Evolutionary conservation across 2,113 vertebrate genomes (phyloP).

Genomic region (Felis chaus): DNA sequence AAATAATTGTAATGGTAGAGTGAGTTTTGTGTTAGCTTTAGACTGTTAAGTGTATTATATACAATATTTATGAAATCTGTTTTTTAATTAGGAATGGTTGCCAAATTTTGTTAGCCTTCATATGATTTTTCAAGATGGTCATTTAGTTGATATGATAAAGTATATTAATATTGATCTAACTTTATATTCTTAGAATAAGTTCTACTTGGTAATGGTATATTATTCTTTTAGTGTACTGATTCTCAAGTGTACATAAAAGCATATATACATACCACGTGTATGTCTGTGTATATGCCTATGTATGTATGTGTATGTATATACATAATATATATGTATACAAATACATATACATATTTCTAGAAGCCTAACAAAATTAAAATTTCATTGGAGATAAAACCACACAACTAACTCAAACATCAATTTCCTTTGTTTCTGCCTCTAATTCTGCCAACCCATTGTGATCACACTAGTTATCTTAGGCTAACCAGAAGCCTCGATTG

Average conservation of each 20-base stretch:
- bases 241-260: neutral
- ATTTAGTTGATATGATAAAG: neutral
- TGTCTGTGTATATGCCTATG: neutral
- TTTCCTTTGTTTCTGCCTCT: neutral
- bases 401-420: neutral
- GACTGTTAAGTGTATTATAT: neutral
- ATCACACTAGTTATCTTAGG: neutral
- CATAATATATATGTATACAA: neutral
- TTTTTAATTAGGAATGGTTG: neutral
- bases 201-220: neutral
- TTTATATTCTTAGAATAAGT: neutral
- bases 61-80: neutral
- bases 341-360: neutral
- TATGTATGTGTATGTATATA: neutral
- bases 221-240: neutral
- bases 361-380: neutral
- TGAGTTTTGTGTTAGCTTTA: neutral
- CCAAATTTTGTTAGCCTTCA: neutral
- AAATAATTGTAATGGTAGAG: neutral
- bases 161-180: neutral
- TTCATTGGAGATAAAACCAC: neutral
- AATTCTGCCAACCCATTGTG: neutral
- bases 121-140: neutral
- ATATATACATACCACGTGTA: neutral
- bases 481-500: neutral